Percentiles rank a stretch among this genome's conserved stretches.
These are phyloP conservation scores for Prosapia bicincta DNA, from an alignment of 2,888 invertebrate species.

Conservation along the genomic window DNA sequence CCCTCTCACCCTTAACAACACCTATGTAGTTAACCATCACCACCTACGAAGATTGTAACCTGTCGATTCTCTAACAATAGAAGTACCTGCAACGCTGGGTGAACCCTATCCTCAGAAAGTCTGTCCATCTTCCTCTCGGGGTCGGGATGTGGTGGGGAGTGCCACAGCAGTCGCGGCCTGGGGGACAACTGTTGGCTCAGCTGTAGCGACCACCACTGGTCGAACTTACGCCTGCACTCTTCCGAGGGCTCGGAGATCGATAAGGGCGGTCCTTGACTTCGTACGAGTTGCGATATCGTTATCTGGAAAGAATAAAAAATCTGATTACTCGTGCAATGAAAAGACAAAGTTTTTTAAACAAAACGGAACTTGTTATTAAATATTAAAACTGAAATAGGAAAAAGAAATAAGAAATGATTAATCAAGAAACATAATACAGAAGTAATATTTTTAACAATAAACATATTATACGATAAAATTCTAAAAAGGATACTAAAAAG, in stretches of 20 bases:
- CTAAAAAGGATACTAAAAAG: too few species aligned
- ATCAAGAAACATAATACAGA: too few species aligned
- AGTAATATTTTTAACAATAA: too few species aligned
- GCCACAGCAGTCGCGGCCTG: constrained; percentile 30
- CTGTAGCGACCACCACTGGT: constrained; percentile 85
- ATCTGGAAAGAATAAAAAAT: constrained; percentile 63
- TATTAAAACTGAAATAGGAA: too few species aligned
- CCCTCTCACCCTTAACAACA: background rate
- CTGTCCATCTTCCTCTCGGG: constrained; percentile 25
- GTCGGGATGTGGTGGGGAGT: constrained; percentile 18
- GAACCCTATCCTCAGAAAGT: constrained; percentile 40
- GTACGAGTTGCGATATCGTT: constrained; percentile 76
- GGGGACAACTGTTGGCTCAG: constrained; percentile 48
- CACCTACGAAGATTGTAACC: background rate
- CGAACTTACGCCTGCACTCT: constrained; percentile 83
- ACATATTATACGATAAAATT: too few species aligned
- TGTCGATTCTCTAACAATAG: too few species aligned
- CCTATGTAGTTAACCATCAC: background rate
- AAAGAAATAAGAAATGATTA: too few species aligned
- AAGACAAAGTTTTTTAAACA: too few species aligned
- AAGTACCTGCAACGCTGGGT: constrained; percentile 44
- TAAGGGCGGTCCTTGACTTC: constrained; percentile 60
- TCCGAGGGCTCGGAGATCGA: constrained; percentile 69
- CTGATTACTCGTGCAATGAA: too few species aligned
- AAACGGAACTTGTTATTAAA: too few species aligned